Conservation (phyloP, 30 jellyfish, hydroid and myxozoan genomes). For the Aurelia sp. region DNA sequence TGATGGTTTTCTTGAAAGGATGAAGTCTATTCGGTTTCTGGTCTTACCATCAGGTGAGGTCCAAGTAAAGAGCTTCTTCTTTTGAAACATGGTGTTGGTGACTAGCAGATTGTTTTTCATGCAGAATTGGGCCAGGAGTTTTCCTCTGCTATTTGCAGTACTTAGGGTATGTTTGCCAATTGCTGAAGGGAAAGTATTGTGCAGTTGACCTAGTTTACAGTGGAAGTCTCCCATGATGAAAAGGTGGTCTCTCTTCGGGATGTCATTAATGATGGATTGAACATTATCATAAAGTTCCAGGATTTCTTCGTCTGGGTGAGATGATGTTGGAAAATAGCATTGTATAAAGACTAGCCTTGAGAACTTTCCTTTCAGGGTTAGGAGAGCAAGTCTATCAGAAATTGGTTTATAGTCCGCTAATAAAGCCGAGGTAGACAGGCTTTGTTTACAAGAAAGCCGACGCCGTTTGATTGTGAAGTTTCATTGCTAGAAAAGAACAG, state of each 20-base stretch:
- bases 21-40: slow-evolving; percentile 28
- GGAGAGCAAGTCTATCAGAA: slow-evolving; percentile 20
- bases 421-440: not conserved
- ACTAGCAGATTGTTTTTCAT: slow-evolving; percentile 27
- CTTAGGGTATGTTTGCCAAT: slow-evolving; percentile 33
- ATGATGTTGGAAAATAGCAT: slow-evolving; percentile 47
- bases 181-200: slow-evolving; percentile 11
- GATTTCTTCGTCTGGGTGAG: slow-evolving; percentile 41
- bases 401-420: slow-evolving; percentile 21
- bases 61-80: slow-evolving; percentile 33
- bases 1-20: slow-evolving; percentile 33
- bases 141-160: slow-evolving; percentile 22
- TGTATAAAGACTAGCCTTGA: slow-evolving; percentile 16
- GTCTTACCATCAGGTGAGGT: slow-evolving; percentile 63
- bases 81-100: slow-evolving; percentile 22
- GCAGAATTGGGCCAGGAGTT: slow-evolving; percentile 40
- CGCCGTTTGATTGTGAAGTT: slow-evolving; percentile 49
- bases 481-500: slow-evolving; percentile 46
- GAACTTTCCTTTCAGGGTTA: not conserved
- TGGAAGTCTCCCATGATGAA: slow-evolving; percentile 17
- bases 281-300: not conserved
- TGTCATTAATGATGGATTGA: not conserved
- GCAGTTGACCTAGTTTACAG: slow-evolving; percentile 21
- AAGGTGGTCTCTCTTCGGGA: slow-evolving; percentile 27
- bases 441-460: slow-evolving; percentile 22